phyloP scores from a whole-genome alignment of 2,113 vertebrate genomes.

The Fulmarus glacialis region DNA sequence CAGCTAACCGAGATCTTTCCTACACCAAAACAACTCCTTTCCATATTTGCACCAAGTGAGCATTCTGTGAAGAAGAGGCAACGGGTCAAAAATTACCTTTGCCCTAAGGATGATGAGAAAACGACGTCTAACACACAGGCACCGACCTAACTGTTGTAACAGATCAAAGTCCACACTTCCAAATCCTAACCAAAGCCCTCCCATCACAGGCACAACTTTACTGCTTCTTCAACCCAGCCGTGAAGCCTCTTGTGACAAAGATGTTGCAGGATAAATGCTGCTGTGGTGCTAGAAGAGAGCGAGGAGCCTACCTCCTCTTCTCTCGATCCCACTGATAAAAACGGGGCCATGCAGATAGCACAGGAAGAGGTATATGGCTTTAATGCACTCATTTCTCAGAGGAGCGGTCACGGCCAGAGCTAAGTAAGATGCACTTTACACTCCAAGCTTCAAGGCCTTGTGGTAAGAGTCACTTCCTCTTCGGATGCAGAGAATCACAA shows the following conservation, averaged over 20 bases:
- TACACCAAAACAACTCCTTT: background rate
- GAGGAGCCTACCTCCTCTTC: background rate
- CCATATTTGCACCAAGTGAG: fast-evolving
- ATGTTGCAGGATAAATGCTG: fast-evolving
- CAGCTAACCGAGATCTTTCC: background rate
- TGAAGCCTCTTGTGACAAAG: fast-evolving
- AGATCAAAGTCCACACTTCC: fast-evolving
- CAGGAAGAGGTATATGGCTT: background rate
- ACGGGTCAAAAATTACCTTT: fast-evolving
- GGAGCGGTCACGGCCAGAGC: background rate
- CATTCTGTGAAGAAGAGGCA: background rate
- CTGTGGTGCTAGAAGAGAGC: background rate
- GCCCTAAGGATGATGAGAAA: background rate
- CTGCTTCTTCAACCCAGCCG: fast-evolving
- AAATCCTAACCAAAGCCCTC: background rate
- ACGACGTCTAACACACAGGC: fast-evolving
- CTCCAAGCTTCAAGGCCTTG: background rate
- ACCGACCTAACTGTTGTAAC: fast-evolving
- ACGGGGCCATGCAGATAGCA: fast-evolving
- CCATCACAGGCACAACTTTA: too few species aligned
- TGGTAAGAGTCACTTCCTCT: background rate
- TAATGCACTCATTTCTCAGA: fast-evolving
- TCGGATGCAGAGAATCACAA: background rate
- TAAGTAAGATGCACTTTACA: fast-evolving
- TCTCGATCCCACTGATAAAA: fast-evolving